These are phyloP conservation scores for Caerostris extrusa DNA, from an alignment of 1,140 invertebrate genomes.

Conservation along the genomic window DNA sequence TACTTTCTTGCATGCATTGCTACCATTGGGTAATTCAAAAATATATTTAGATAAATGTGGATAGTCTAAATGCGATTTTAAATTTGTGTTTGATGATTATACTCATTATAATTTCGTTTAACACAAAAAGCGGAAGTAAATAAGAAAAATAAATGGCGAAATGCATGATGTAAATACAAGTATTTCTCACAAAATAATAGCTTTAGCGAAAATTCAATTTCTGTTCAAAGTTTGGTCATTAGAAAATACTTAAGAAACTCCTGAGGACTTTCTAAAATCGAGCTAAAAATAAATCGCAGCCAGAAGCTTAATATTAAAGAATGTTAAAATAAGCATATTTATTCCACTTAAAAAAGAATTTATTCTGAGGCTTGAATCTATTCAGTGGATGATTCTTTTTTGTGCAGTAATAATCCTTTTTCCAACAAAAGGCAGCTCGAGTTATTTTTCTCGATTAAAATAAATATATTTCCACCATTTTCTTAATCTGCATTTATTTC, in stretches of 20 bases:
- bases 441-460: neutral
- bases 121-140: neutral
- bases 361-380: neutral
- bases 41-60: neutral
- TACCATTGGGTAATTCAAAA: neutral
- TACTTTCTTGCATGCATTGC: too few species aligned
- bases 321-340: neutral
- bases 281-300: neutral
- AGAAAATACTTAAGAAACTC: conserved; percentile 1
- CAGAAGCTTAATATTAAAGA: neutral
- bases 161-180: neutral
- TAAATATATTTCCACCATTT: neutral
- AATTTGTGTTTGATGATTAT: neutral
- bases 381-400: neutral
- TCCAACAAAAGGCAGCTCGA: neutral
- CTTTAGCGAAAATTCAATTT: neutral
- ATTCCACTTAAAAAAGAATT: conserved; percentile 8
- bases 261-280: neutral
- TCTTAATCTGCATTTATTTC: neutral
- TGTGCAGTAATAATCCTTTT: neutral
- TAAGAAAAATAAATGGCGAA: neutral
- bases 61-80: neutral
- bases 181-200: neutral
- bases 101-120: neutral
- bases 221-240: neutral